These are phyloP conservation scores for Ornithorhynchus anatinus DNA, from an alignment of 2,113 vertebrate species.

Conservation along the genomic window DNA sequence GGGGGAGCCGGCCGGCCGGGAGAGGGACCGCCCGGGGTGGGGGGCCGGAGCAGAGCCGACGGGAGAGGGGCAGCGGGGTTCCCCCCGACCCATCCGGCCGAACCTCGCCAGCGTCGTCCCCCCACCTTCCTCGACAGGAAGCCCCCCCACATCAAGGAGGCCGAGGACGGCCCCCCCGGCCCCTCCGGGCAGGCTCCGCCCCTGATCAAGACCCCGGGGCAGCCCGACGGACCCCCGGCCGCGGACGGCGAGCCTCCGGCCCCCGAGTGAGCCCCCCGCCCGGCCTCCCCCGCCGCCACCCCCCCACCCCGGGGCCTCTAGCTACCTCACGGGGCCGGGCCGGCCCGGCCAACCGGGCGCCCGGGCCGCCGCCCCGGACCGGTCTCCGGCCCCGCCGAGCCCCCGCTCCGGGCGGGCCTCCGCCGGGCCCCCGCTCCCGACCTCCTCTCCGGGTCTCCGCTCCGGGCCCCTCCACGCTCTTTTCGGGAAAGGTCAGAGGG, in stretches of 20 bases:
- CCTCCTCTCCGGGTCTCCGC: constrained; percentile 46
- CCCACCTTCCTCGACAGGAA: constrained; percentile 34
- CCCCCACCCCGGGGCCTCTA: constrained; percentile 5
- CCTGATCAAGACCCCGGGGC: constrained; percentile 53
- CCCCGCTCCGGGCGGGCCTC: not conserved
- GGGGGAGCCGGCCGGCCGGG: not conserved
- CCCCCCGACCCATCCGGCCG: not conserved
- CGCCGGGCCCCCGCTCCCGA: constrained; percentile 19
- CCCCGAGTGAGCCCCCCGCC: constrained; percentile 16
- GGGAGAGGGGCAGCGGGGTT: not conserved
- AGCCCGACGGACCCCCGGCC: not conserved
- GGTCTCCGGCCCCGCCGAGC: not conserved
- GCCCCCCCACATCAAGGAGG: constrained; percentile 1
- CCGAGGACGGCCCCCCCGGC: constrained; percentile 25
- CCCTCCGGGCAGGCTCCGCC: constrained; percentile 47
- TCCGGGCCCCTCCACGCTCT: not conserved
- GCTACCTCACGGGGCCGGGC: constrained; percentile 44
- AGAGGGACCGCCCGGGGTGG: not conserved
- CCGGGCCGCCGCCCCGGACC: not conserved
- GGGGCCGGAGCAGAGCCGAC: not conserved
- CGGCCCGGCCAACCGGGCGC: not conserved
- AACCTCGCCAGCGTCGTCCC: not conserved
- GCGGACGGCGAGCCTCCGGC: not conserved
- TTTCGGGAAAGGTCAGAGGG: constrained; percentile 5
- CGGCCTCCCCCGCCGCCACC: not conserved